Conservation (phyloP, 2,888 invertebrate species). For the Lysandra bellargus region DNA sequence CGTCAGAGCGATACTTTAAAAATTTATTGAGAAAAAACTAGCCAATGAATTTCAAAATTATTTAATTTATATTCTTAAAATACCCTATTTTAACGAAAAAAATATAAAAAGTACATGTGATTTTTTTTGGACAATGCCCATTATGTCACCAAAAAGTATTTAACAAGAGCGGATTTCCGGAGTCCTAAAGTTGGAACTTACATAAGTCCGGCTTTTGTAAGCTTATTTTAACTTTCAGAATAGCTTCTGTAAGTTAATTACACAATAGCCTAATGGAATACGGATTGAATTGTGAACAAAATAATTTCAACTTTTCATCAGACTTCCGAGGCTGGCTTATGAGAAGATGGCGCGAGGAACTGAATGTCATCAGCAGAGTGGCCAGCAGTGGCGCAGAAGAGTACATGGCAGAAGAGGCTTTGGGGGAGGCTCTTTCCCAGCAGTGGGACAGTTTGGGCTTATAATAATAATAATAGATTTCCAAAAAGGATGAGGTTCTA, state of each 20-base stretch:
- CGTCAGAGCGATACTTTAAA: no score
- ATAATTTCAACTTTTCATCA: not conserved
- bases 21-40: no score
- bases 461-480: not conserved
- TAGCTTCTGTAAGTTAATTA: constrained; percentile 7
- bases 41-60: no score
- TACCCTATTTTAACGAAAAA: no score
- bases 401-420: not conserved
- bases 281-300: not conserved
- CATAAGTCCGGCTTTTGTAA: constrained; percentile 5
- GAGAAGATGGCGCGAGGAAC: not conserved
- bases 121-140: no score
- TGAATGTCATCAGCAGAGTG: not conserved
- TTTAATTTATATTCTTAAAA: no score
- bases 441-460: not conserved
- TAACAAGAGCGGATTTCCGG: constrained; percentile 20
- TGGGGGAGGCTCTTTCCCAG: not conserved
- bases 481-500: no score
- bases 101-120: no score
- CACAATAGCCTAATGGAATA: not conserved
- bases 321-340: not conserved
- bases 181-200: not conserved
- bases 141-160: not conserved
- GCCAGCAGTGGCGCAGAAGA: not conserved
- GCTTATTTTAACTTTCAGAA: constrained; percentile 7